A percentile compares a stretch with the other conserved stretches of the same genome.
phyloP scores from a whole-genome alignment of 1,140 invertebrate genomes.

The Eumaeus atala region DNA sequence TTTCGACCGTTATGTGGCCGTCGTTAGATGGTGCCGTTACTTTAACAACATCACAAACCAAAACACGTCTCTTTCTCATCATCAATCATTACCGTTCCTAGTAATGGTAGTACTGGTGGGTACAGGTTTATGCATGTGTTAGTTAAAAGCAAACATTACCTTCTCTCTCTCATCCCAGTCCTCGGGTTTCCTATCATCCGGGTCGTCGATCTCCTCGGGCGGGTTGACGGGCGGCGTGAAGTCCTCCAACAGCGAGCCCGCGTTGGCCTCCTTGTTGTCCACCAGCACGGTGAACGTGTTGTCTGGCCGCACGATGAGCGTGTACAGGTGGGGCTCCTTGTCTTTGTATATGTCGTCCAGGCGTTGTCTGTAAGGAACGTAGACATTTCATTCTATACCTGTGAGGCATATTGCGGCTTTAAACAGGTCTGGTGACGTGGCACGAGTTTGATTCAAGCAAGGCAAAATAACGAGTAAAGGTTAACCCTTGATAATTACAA shows the following conservation, averaged over 20 bases:
- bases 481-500: too few species aligned
- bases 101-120: too few species aligned
- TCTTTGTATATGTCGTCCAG: conserved; percentile 95
- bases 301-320: conserved; percentile 90
- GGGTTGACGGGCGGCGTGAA: conserved; percentile 96
- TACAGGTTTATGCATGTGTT: too few species aligned
- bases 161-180: conserved; percentile 99
- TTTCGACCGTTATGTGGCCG: too few species aligned
- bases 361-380: conserved; percentile 75
- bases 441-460: too few species aligned
- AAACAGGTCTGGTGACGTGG: too few species aligned
- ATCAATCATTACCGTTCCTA: too few species aligned
- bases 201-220: conserved; percentile 96
- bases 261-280: conserved; percentile 87
- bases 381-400: too few species aligned
- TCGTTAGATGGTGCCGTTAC: too few species aligned
- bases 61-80: neutral
- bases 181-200: conserved; percentile 89
- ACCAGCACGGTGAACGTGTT: conserved; percentile 85
- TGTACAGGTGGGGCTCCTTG: conserved; percentile 96
- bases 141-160: conserved; percentile 34
- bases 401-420: too few species aligned
- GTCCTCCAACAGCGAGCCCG: conserved; percentile 91
- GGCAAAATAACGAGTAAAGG: too few species aligned
- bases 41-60: too few species aligned